Conservation (phyloP, 2,113 vertebrate genomes). For the Zosterops japonicus region DNA sequence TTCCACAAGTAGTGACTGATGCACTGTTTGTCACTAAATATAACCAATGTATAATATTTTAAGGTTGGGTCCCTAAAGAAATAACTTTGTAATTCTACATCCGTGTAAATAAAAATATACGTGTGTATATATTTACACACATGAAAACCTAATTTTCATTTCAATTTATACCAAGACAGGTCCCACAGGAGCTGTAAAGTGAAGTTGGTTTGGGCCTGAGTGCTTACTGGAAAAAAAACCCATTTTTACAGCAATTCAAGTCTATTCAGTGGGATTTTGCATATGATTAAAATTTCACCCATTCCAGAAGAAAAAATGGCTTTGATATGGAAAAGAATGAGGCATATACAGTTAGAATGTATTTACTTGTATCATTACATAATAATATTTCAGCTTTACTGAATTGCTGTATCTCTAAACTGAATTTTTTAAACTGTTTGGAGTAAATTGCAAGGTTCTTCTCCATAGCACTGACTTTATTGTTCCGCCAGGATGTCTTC, state of each 20-base stretch:
- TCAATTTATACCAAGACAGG: background rate
- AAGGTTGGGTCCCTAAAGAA: background rate
- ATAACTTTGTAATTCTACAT: background rate
- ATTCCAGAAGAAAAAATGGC: background rate
- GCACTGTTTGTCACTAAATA: background rate
- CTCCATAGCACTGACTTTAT: slow-evolving; percentile 64
- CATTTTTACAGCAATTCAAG: background rate
- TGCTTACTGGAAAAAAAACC: background rate
- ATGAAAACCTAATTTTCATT: background rate
- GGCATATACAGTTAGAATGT: background rate
- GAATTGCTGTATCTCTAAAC: slow-evolving; percentile 2
- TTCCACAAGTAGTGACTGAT: background rate
- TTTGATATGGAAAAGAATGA: background rate
- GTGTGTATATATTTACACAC: background rate
- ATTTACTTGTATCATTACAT: background rate
- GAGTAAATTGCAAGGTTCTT: slow-evolving; percentile 77
- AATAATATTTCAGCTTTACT: background rate
- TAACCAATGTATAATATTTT: background rate
- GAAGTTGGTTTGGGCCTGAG: background rate
- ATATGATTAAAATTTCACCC: background rate
- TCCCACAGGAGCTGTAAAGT: background rate
- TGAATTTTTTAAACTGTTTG: slow-evolving; percentile 19
- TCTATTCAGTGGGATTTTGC: background rate
- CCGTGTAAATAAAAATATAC: background rate
- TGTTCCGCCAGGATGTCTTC: slow-evolving; percentile 75